These are phyloP conservation scores for Scyliorhinus canicula DNA, from an alignment of 2,797 vertebrate species.

Conservation along the genomic window DNA sequence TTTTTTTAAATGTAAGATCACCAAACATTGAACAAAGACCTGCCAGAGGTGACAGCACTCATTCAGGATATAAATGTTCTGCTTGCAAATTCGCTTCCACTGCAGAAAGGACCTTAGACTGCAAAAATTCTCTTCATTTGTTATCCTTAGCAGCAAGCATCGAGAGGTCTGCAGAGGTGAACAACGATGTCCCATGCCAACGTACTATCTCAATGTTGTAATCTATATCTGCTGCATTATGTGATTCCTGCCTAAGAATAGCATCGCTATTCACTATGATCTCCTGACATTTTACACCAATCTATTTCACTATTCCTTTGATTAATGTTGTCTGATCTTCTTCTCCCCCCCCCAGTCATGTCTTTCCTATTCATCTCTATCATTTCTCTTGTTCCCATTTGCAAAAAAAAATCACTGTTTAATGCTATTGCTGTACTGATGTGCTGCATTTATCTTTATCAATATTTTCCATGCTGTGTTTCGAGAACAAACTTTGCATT, in stretches of 20 bases:
- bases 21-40: neutral
- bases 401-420: slow-evolving; percentile 11
- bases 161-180: slow-evolving; percentile 27
- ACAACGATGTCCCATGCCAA: slow-evolving; percentile 29
- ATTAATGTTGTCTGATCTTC: slow-evolving; percentile 30
- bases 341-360: neutral
- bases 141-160: slow-evolving; percentile 26
- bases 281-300: slow-evolving; percentile 18
- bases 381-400: slow-evolving; percentile 35
- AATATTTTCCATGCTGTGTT: neutral
- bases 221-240: slow-evolving; percentile 30
- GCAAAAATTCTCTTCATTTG: slow-evolving; percentile 4
- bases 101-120: neutral
- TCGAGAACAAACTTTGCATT: neutral
- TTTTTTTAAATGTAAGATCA: neutral
- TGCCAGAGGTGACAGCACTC: slow-evolving; percentile 15
- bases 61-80: slow-evolving; percentile 11
- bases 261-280: slow-evolving; percentile 16
- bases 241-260: slow-evolving; percentile 18
- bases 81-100: slow-evolving; percentile 12
- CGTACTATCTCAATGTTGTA: slow-evolving; percentile 30
- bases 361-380: slow-evolving; percentile 21
- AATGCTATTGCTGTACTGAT: no score
- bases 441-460: neutral
- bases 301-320: slow-evolving; percentile 32